phyloP scores from a whole-genome alignment of 2,113 vertebrate genomes.

The Hydrochoerus hydrochaeris region DNA sequence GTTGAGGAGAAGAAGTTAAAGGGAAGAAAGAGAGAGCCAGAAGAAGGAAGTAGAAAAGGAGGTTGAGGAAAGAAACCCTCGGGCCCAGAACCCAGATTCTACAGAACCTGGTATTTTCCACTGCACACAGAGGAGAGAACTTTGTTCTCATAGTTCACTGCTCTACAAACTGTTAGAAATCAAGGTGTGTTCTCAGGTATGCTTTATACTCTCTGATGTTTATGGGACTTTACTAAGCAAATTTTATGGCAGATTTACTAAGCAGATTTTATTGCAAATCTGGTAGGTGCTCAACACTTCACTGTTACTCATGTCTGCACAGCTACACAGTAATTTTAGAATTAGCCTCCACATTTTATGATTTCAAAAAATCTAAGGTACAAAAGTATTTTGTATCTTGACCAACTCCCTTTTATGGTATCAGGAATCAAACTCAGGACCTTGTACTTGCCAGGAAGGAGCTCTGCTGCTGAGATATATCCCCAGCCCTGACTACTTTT shows the following conservation, averaged over 20 bases:
- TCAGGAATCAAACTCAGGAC: no score
- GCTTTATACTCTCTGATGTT: neutral
- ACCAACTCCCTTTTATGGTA: neutral
- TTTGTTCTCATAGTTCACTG: neutral
- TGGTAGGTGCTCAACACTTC: neutral
- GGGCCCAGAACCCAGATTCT: neutral
- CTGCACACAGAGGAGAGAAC: neutral
- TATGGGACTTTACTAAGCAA: no score
- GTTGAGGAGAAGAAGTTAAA: neutral
- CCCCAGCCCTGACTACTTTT: neutral
- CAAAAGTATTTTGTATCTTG: neutral
- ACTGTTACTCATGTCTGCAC: no score
- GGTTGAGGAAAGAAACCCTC: neutral
- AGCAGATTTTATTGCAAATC: neutral
- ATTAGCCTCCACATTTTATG: neutral
- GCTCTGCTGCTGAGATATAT: no score
- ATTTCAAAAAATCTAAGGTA: neutral
- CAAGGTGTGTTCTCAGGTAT: neutral
- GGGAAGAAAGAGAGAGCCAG: neutral
- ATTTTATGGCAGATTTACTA: no score
- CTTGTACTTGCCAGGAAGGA: no score
- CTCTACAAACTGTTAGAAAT: neutral
- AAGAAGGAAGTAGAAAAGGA: neutral
- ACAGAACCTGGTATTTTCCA: neutral
- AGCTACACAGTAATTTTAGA: neutral